Conservation (phyloP, 2,113 vertebrate species). For the Pachycephala philippinensis region DNA sequence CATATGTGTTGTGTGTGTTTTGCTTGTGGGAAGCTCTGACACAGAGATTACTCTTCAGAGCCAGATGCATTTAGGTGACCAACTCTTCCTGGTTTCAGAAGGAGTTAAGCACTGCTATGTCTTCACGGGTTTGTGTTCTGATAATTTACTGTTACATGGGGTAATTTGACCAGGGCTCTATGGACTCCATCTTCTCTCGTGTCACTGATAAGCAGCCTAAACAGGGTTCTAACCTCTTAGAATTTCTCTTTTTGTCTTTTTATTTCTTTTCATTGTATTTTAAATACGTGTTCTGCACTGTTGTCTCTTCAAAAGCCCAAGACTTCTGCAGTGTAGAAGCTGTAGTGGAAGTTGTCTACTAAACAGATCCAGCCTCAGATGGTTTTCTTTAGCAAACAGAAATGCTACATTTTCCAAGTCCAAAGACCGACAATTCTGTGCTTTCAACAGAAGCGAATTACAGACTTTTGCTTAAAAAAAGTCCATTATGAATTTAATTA, state of each 20-base stretch:
- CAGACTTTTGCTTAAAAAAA: background rate
- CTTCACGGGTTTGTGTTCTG: background rate
- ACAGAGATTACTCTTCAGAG: background rate
- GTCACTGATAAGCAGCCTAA: background rate
- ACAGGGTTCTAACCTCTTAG: background rate
- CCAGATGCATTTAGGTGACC: background rate
- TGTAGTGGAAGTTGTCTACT: background rate
- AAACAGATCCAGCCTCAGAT: background rate
- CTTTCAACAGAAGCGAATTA: background rate
- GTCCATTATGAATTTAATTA: conserved; percentile 4
- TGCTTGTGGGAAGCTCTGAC: background rate
- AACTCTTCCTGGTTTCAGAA: background rate
- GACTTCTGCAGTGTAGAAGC: background rate
- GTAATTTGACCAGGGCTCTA: background rate
- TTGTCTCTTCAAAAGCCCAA: background rate
- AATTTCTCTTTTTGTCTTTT: background rate
- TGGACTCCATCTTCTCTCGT: background rate
- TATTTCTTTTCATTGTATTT: background rate
- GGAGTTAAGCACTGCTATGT: background rate
- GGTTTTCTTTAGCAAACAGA: background rate
- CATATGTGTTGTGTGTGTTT: background rate
- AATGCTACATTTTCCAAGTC: background rate
- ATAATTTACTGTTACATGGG: background rate
- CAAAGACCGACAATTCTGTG: background rate
- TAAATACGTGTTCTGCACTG: background rate